phyloP scores from a whole-genome alignment of 2,113 vertebrate species.

The Labrus mixtus region DNA sequence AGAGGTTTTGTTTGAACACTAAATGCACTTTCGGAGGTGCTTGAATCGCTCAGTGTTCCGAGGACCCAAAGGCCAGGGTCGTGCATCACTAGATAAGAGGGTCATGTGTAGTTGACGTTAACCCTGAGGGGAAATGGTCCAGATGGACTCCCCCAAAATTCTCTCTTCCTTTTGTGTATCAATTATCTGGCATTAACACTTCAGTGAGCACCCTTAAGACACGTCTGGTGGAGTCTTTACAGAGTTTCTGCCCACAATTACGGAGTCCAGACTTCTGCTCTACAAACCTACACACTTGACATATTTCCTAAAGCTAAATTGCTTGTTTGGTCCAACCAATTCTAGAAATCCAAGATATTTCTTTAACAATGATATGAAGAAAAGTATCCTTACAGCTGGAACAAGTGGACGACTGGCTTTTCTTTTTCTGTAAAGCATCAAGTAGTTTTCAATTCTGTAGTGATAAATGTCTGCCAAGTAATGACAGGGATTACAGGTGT shows the following conservation, averaged over 20 bases:
- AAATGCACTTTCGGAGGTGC: conserved; percentile 33
- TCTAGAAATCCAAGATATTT: too few species aligned
- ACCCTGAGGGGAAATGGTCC: conserved; percentile 53
- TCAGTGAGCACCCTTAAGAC: conserved; percentile 44
- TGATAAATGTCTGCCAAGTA: too few species aligned
- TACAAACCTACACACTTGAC: not conserved
- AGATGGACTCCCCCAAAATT: conserved; percentile 51
- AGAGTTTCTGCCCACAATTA: conserved; percentile 22
- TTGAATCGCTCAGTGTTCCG: conserved; percentile 4
- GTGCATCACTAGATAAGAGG: conserved; percentile 53
- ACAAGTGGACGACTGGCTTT: too few species aligned
- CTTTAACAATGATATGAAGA: too few species aligned
- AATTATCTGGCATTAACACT: conserved; percentile 61
- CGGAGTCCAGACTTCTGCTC: conserved; percentile 13
- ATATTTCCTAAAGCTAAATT: too few species aligned
- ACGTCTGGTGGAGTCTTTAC: conserved; percentile 38
- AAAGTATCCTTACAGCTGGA: too few species aligned
- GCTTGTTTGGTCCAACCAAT: too few species aligned
- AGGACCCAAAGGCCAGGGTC: conserved; percentile 47
- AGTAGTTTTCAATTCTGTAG: too few species aligned
- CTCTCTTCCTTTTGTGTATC: conserved; percentile 26
- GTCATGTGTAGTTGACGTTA: conserved; percentile 66
- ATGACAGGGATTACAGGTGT: too few species aligned
- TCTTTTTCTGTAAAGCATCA: too few species aligned
- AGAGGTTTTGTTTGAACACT: conserved; percentile 55